A percentile compares a stretch with the other conserved stretches of the same genome.
phyloP scores from a whole-genome alignment of 2,797 vertebrate species.

The Cuniculus paca region DNA sequence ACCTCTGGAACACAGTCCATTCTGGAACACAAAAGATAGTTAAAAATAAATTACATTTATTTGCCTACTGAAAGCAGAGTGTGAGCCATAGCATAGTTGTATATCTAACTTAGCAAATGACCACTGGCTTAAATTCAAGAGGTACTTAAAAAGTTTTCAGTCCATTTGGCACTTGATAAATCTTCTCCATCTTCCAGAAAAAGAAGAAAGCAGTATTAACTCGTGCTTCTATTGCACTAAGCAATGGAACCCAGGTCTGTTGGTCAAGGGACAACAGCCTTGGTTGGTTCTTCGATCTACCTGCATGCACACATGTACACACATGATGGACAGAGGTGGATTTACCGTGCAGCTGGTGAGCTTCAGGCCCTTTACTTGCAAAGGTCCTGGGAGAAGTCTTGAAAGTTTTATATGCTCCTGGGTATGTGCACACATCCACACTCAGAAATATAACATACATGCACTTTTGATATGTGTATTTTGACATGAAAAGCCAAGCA shows the following conservation, averaged over 20 bases:
- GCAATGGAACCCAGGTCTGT: background rate
- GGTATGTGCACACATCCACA: background rate
- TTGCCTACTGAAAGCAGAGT: constrained; percentile 47
- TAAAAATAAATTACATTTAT: constrained; percentile 26
- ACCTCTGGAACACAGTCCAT: background rate
- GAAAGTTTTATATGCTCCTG: background rate
- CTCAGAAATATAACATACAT: background rate
- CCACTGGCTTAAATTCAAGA: constrained; percentile 3
- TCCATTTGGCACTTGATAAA: background rate
- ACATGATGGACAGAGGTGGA: background rate
- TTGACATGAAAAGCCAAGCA: background rate
- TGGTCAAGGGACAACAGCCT: background rate
- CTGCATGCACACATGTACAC: background rate
- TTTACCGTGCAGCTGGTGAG: background rate
- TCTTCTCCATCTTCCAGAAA: constrained; percentile 25
- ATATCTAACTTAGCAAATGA: background rate
- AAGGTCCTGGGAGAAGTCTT: background rate
- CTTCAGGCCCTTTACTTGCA: background rate
- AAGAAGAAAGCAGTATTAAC: background rate
- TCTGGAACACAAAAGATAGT: background rate
- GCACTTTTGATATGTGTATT: background rate
- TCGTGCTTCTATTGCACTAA: background rate
- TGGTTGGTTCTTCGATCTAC: background rate
- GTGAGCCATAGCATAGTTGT: background rate
- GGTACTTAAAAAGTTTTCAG: constrained; percentile 31